Evolutionary conservation across 2,113 vertebrate species (phyloP).

Genomic region (Plecturocebus donacophilus): DNA sequence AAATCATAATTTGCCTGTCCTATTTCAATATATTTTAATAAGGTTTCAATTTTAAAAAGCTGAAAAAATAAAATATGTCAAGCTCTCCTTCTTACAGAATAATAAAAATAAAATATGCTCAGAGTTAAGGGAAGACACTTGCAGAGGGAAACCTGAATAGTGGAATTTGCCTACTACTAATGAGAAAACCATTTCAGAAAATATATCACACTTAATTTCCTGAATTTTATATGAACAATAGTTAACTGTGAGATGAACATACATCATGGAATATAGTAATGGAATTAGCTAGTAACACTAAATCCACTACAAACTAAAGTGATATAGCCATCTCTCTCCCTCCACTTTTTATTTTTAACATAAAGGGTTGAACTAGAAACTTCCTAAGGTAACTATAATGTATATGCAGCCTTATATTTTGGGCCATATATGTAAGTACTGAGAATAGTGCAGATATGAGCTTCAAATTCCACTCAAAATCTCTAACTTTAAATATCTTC

Average conservation of each 20-base stretch:
- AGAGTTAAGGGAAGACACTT: neutral
- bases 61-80: neutral
- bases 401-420: neutral
- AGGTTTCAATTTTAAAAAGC: neutral
- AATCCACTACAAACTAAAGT: neutral
- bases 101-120: neutral
- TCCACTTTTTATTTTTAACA: neutral
- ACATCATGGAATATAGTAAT: neutral
- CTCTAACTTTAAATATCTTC: neutral
- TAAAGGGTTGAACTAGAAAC: neutral
- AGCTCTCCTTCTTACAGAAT: neutral
- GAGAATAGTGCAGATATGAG: neutral
- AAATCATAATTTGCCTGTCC: neutral
- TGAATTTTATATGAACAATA: neutral
- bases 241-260: neutral
- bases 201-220: neutral
- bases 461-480: neutral
- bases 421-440: neutral
- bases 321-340: no score
- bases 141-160: neutral
- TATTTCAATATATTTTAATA: neutral
- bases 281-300: neutral
- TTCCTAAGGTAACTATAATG: fast-evolving
- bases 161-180: neutral
- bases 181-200: neutral